Base-by-base conservation (phyloP, 2,888 invertebrate genomes). In the Steinernema scapterisci region DNA sequence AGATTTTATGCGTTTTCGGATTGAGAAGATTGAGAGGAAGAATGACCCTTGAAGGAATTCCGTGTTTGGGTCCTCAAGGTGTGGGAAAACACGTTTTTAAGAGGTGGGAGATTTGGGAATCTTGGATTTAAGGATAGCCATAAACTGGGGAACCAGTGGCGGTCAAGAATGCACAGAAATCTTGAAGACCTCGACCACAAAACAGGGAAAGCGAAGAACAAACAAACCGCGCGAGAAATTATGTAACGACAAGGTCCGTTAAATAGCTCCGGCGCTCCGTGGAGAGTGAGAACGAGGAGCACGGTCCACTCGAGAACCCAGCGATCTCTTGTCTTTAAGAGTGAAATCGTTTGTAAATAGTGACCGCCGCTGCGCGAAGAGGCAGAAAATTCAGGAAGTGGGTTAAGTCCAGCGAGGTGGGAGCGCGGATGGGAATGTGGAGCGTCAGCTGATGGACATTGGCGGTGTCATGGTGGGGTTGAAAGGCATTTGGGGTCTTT, bases 221-320 rank as follows among this genome's bases (percentile, higher is more conserved):
- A 63, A 27, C 9, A 63, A 38, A 38, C 38, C 38, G 38, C 38
- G 38, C 38, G 38, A 38, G 63, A 27, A 63, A 63, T 63, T 63
- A 63, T 63, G 63, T 63, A 31, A 63, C 31, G 63, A 63, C 19
- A 21, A 63, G 63, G 48, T 16, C 48, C 48, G 48, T 48, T 48
- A 48, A 48, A 16, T 5, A 3, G 48, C n/a, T n/a, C n/a, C n/a
- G 7, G 45, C 45, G 45, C 45, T 44, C 45, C 13, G 48, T 5
- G n/a, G 13, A 16, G 48, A 48, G 19, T 9, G 9, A 38, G 38
- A 38, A 38, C 5, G 38, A 38, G 38, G 3, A n/a, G n/a, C n/a
- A n/a, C n/a, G n/a, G 48, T 48, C 48, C 48, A 48, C 48, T 48
- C 48, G 48, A 48, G 13, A 16, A n/a, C 7, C 6, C 13, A 16